A percentile compares a stretch with the other conserved stretches of the same genome.
Conservation (phyloP, 1,140 invertebrate species). For the Euura lappo region DNA sequence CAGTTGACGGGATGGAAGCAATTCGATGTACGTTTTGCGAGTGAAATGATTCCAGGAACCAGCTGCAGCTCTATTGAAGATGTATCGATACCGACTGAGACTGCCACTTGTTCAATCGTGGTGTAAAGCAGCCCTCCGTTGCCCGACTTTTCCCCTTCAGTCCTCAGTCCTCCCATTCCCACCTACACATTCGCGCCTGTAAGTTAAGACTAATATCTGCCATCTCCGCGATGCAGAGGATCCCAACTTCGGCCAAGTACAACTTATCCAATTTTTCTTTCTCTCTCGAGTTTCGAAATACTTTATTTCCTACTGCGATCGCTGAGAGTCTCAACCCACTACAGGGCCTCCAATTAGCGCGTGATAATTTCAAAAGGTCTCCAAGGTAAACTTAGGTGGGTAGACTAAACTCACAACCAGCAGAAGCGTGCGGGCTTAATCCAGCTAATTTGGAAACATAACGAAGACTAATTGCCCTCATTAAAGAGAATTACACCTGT, state of each 20-base stretch:
- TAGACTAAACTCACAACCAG: neutral
- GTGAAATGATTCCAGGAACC: neutral
- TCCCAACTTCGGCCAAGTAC: constrained; percentile 10
- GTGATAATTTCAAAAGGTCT: neutral
- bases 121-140: constrained; percentile 22
- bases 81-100: constrained; percentile 13
- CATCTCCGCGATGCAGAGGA: constrained; percentile 18
- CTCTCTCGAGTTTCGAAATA: neutral
- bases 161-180: constrained; percentile 28
- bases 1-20: too few relatives aligned
- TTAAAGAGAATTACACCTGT: too few relatives aligned
- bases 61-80: constrained; percentile 1
- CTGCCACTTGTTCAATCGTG: constrained; percentile 23
- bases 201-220: constrained; percentile 20
- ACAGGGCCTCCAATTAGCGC: too few relatives aligned
- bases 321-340: too few relatives aligned
- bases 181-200: constrained; percentile 11
- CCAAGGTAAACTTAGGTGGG: neutral
- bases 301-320: neutral
- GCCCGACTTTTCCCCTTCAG: constrained; percentile 21
- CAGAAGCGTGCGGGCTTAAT: neutral
- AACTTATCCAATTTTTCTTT: neutral
- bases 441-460: neutral
- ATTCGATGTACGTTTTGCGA: too few relatives aligned
- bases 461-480: neutral